Conservation (phyloP, 2,888 invertebrate genomes). For the Bugulina stolonifera region DNA sequence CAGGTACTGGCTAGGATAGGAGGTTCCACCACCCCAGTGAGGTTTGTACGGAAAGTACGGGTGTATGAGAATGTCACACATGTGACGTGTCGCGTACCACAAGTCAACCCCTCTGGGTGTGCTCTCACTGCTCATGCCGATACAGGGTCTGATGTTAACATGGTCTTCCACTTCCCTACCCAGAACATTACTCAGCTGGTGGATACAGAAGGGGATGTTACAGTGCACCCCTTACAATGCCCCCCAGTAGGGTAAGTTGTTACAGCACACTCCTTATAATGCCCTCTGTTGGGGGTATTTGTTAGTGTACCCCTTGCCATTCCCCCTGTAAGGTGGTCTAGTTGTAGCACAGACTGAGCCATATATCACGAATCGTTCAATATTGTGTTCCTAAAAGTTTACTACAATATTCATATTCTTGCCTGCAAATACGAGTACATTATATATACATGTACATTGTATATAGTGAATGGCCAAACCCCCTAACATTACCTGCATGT, state of each 20-base stretch:
- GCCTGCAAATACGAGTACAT: too few relatives aligned
- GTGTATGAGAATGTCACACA: constrained; percentile 2
- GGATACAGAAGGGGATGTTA: neutral
- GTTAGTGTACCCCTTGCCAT: too few relatives aligned
- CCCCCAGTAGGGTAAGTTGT: neutral
- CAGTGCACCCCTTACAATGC: neutral
- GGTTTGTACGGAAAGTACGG: neutral
- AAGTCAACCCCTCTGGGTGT: neutral
- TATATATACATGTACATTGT: too few relatives aligned
- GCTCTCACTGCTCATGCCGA: neutral
- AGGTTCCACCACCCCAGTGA: neutral
- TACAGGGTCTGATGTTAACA: neutral
- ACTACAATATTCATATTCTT: too few relatives aligned
- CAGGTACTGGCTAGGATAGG: constrained; percentile 3
- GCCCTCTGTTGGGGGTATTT: too few relatives aligned
- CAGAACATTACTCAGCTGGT: neutral
- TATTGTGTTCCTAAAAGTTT: too few relatives aligned
- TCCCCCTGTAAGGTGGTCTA: too few relatives aligned
- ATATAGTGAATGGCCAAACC: too few relatives aligned
- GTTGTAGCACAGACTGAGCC: too few relatives aligned
- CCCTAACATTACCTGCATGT: too few relatives aligned
- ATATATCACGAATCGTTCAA: too few relatives aligned
- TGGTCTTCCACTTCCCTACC: constrained; percentile 4
- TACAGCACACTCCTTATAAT: too few relatives aligned
- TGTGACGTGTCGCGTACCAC: neutral